These are phyloP conservation scores for Cataglyphis cursor DNA, from an alignment of 2,888 invertebrate genomes.

Conservation along the genomic window DNA sequence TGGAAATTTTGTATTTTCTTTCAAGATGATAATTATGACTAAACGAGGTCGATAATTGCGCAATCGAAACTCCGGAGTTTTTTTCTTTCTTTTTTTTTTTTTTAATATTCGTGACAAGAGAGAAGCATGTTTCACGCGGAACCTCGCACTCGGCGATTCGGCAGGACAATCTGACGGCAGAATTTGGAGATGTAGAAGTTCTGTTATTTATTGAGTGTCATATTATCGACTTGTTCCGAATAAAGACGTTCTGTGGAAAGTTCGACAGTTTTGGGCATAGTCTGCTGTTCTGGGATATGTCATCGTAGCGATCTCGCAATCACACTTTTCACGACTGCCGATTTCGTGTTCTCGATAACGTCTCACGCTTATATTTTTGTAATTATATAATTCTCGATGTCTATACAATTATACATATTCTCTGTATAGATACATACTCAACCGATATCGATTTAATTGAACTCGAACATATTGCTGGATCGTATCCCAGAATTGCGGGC, in stretches of 20 bases:
- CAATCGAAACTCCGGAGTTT: neutral
- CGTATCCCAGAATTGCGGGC: slow-evolving; percentile 79
- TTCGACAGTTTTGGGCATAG: slow-evolving; percentile 82
- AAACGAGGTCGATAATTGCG: neutral
- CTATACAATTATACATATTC: neutral
- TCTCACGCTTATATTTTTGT: neutral
- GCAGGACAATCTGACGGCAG: slow-evolving; percentile 80
- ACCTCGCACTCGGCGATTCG: slow-evolving; percentile 71
- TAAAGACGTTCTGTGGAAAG: slow-evolving; percentile 85
- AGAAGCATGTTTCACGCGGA: slow-evolving; percentile 32
- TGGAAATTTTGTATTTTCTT: neutral
- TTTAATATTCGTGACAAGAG: slow-evolving; percentile 12
- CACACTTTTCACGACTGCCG: neutral
- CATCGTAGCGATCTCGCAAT: slow-evolving; percentile 29
- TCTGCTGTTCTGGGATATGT: slow-evolving; percentile 80
- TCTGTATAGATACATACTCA: neutral
- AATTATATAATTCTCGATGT: neutral
- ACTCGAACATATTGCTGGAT: neutral
- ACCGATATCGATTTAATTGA: neutral
- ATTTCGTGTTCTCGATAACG: neutral
- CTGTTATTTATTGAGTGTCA: slow-evolving; percentile 86
- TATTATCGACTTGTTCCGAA: slow-evolving; percentile 84
- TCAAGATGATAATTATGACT: neutral
- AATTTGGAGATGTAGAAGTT: slow-evolving; percentile 85
- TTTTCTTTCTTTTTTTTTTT: slow-evolving; percentile 19